Base-by-base conservation (phyloP, 1,140 invertebrate genomes). In the Drosophila miranda region DNA sequence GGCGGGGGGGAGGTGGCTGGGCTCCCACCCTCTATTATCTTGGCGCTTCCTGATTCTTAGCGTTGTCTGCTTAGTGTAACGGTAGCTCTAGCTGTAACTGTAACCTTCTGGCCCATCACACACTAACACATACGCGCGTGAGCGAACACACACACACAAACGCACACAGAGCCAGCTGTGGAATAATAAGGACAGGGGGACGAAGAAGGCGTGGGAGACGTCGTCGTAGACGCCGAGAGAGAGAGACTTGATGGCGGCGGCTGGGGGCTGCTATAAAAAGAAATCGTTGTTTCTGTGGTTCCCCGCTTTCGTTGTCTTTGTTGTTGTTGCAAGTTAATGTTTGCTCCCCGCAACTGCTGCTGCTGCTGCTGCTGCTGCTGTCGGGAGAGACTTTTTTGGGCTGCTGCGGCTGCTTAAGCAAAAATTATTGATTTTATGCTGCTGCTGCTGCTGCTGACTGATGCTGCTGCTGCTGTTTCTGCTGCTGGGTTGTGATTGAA, bases 381-480 rank as follows among this genome's bases (percentile, higher is more conserved):
- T 38, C 34, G 34, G 34, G 53, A 78, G 66, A 58, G 71, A 75
- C 62, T 54, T 60, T 72, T 84, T 86, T 84, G 50, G 64, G 66
- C 66, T 78, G 75, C 58, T 62, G 67, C 54, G 69, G 79, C 80
- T 82, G 79, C 79, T 83, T 83, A 79, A 79, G 81, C 76, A 79
- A 84, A 69, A 84, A 84, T 70, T 84, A 84, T 84, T 86, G 81
- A 84, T 84, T 84, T 84, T 84, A 79, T 82, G 79, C 76, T 75
- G 79, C 79, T 74, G 57, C 72, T 42, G 45, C 49, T 59, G 61
- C 58, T 49, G 43, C 61, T 53, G 8, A 46, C 28, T 61, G 19
- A 41, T 57, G 30, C 54, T 49, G 42, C 43, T 71, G 23, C 62
- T 26, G 52, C 30, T 72, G 19, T 28, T 69, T 41, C 73, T 79